Evolutionary conservation across 2,797 vertebrate species (phyloP).

Genomic region (Chloroceryle amazona): DNA sequence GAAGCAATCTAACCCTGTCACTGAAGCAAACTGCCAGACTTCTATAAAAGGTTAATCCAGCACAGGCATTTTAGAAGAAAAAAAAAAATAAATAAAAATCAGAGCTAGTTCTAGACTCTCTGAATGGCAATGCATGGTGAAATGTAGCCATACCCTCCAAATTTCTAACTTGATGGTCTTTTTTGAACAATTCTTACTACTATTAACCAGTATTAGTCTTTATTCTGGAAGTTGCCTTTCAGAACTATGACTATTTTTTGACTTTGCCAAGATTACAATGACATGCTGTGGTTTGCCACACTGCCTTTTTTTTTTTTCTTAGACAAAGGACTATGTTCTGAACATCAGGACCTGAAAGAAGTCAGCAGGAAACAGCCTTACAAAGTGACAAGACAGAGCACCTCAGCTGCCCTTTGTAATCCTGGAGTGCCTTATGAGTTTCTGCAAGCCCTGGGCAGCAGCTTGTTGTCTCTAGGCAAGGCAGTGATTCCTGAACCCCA

Average conservation of each 20-base stretch:
- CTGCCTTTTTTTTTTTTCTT: background rate
- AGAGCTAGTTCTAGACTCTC: background rate
- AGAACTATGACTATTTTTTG: background rate
- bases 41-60: background rate
- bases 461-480: background rate
- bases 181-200: background rate
- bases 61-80: background rate
- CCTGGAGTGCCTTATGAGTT: background rate
- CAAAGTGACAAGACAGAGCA: background rate
- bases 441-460: background rate
- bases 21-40: background rate
- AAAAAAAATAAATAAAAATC: background rate
- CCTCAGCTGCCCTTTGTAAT: rapidly evolving
- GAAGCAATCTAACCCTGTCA: background rate
- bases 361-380: background rate
- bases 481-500: background rate
- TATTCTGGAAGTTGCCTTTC: background rate
- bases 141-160: background rate
- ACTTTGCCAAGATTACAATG: background rate
- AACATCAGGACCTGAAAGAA: background rate
- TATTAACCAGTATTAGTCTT: background rate
- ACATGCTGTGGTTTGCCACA: background rate
- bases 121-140: background rate
- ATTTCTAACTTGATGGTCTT: background rate
- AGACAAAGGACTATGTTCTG: background rate